phyloP scores from a whole-genome alignment of 2,888 invertebrate genomes.

The Criorhina ranunculi region DNA sequence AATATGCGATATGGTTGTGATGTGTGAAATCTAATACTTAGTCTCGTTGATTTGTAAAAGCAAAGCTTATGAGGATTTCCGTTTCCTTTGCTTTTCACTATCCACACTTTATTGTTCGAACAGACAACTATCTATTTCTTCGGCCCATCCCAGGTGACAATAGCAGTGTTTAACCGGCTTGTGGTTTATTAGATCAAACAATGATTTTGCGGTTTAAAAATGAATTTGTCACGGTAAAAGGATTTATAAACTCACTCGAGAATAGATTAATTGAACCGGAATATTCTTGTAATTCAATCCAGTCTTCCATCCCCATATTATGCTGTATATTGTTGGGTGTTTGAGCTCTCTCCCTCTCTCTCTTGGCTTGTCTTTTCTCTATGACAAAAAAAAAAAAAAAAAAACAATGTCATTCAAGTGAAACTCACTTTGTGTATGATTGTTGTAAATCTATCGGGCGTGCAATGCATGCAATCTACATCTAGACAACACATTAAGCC shows the following conservation, averaged over 20 bases:
- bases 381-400: constrained; percentile 24
- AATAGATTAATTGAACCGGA: constrained; percentile 35
- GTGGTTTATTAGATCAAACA: constrained; percentile 56
- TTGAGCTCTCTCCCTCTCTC: not conserved
- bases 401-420: constrained; percentile 62
- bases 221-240: constrained; percentile 22
- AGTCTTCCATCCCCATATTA: not conserved
- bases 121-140: constrained; percentile 4
- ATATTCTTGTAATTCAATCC: constrained; percentile 49
- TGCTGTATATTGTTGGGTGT: not conserved
- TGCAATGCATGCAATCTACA: constrained; percentile 63
- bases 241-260: not conserved
- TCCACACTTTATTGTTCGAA: constrained; percentile 14
- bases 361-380: not conserved
- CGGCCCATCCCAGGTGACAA: constrained; percentile 24
- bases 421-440: constrained; percentile 50
- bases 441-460: constrained; percentile 53
- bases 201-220: constrained; percentile 27
- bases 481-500: constrained; percentile 40
- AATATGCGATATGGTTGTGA: constrained; percentile 46
- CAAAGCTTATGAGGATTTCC: constrained; percentile 40
- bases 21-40: constrained; percentile 50
- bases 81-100: constrained; percentile 36
- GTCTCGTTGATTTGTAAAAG: constrained; percentile 26
- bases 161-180: constrained; percentile 20